phyloP scores from a whole-genome alignment of 2,888 invertebrate species.

The Andricus curvator region DNA sequence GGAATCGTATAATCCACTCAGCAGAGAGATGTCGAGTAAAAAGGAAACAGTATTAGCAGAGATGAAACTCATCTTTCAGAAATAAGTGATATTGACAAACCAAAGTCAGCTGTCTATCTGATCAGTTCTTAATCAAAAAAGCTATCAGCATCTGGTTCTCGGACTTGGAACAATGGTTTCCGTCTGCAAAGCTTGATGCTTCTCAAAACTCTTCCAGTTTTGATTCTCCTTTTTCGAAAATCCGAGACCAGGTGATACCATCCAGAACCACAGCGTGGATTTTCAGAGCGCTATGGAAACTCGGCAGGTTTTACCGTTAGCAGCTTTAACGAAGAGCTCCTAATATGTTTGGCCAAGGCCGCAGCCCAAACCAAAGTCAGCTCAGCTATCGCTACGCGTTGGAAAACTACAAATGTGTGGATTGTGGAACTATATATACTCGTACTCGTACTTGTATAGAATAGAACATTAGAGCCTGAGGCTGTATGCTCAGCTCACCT shows the following conservation, averaged over 20 bases:
- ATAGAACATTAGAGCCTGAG: conserved; percentile 18
- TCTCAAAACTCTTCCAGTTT: background rate
- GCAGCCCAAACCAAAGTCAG: background rate
- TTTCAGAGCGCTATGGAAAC: background rate
- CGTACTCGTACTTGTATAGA: background rate
- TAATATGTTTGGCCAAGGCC: background rate
- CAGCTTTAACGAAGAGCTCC: conserved; percentile 1
- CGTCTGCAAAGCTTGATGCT: background rate
- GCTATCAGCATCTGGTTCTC: background rate
- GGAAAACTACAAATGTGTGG: background rate
- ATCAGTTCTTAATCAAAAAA: background rate
- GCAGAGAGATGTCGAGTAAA: background rate
- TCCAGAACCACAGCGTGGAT: background rate
- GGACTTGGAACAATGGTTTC: background rate
- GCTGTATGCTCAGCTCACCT: conserved; percentile 1
- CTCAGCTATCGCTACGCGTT: background rate
- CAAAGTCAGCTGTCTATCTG: background rate
- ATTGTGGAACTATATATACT: conserved; percentile 13
- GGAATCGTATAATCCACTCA: background rate
- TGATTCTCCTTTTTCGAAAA: background rate
- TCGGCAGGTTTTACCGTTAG: background rate
- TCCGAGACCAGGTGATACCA: background rate
- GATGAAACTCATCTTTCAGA: background rate
- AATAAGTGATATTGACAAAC: background rate
- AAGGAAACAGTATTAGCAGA: background rate